Evolutionary conservation across 64 coral and sea anemone species (phyloP).

Genomic region (Montipora efflorescens): DNA sequence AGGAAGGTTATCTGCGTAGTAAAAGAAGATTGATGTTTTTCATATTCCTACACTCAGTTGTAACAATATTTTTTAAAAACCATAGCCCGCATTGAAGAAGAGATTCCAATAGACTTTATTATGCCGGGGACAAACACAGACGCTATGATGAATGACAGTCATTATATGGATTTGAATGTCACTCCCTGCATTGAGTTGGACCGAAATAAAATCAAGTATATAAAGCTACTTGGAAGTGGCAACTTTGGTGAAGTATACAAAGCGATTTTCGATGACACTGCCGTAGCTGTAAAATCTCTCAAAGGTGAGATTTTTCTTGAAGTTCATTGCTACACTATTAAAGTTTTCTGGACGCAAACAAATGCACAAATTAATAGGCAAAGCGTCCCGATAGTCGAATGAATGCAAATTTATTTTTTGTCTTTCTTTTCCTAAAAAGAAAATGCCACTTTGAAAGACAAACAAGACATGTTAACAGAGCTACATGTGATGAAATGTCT

Average conservation of each 20-base stretch:
- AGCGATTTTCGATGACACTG: neutral
- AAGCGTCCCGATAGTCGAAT: no score
- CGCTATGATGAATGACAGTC: neutral
- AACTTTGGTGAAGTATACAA: conserved; percentile 39
- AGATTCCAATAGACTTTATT: neutral
- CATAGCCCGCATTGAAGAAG: neutral
- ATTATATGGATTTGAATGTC: neutral
- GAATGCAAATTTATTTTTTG: neutral
- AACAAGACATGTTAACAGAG: conserved; percentile 58
- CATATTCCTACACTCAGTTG: no score
- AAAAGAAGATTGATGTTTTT: no score
- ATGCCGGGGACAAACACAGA: no score
- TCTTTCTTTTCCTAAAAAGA: neutral
- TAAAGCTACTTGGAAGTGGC: neutral
- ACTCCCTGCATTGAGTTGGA: neutral
- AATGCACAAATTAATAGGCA: no score
- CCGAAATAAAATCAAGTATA: neutral
- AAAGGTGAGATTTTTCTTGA: neutral
- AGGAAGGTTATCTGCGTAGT: no score
- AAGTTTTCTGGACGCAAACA: neutral
- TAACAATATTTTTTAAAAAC: no score
- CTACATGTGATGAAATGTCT: conserved; percentile 64
- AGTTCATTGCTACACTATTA: neutral
- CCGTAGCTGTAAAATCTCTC: conserved; percentile 20
- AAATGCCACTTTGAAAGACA: conserved; percentile 40